Base-by-base conservation (phyloP, 2,797 vertebrate genomes). In the Poecilia velifera region DNA sequence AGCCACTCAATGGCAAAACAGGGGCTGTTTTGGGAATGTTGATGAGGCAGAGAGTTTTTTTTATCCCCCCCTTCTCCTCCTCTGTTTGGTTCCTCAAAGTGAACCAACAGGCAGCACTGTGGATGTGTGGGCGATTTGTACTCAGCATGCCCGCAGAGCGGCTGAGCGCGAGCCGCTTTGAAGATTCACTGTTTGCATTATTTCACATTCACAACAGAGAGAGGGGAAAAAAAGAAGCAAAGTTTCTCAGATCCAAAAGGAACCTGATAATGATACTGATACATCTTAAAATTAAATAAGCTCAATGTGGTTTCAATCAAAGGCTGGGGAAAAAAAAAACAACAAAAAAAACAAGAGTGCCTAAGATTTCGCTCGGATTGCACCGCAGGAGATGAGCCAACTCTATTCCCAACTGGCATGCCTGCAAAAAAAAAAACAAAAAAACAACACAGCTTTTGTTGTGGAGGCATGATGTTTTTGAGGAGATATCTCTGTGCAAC, bases 121-220 rank as follows among this genome's bases (percentile, higher is more conserved):
- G 91, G 89, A 84, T 92, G 90, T 90, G 94, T 94, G 94, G 94
- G 93, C 87, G 89, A 93, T 90, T 87, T 88, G 89, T 90, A 90
- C 93, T 91, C 92, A 77, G 92, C 87, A 77, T 89, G 87, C 86
- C 91, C 85, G 87, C 89, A 83, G 91, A 92, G 90, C 80, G 73
- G 82, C 82, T 73, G 91, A 87, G 90, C 85, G 77, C 62, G 75
- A 88, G 89, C 93, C 87, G 87, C 93, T 94, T 95, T 94, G 93
- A 94, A 93, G 94, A 95, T 93, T 89, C 90, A 82, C 66, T 88
- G 91, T 93, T 92, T 91, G 91, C 87, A 84, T 87, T 92, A 90
- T 93, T 93, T 90, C 89, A 87, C 87, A 92, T 87, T 90, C 90
- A 85, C 78, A 70, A 85, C 84, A 85, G 86, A 82, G 77, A 43